Evolutionary conservation across 1,140 invertebrate species (phyloP).

Genomic region (Harpegnathos saltator): DNA sequence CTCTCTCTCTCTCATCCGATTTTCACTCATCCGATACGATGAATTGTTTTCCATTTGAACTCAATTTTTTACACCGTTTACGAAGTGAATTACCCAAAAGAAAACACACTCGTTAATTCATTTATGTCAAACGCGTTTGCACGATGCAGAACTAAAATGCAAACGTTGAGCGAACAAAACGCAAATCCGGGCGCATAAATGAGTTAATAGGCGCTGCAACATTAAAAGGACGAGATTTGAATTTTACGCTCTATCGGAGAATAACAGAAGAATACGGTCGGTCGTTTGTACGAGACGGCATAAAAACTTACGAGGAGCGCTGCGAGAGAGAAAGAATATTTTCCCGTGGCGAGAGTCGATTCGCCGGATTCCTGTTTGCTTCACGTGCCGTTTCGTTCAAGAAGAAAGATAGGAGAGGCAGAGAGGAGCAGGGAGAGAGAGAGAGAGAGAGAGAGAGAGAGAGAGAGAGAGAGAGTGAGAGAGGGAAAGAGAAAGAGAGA

Average conservation of each 20-base stretch:
- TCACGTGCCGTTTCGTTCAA: conserved; percentile 14
- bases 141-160: conserved; percentile 1
- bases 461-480: no score
- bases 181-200: background rate
- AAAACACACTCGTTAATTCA: background rate
- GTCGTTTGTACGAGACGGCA: background rate
- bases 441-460: background rate
- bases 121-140: background rate
- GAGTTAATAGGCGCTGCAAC: conserved; percentile 7
- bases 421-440: conserved; percentile 25
- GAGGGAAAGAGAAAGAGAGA: no score
- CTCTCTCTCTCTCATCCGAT: background rate
- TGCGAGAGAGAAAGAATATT: conserved; percentile 10
- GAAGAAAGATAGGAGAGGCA: background rate
- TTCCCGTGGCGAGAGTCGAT: conserved; percentile 3
- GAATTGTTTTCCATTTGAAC: conserved; percentile 22
- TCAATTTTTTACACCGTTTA: background rate
- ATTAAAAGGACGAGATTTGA: background rate
- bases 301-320: background rate
- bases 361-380: conserved; percentile 22
- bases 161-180: background rate
- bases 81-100: conserved; percentile 20
- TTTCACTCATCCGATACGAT: background rate
- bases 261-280: background rate
- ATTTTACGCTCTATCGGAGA: background rate